Conservation (phyloP, 2,888 invertebrate genomes). For the Crematogaster levior region DNA sequence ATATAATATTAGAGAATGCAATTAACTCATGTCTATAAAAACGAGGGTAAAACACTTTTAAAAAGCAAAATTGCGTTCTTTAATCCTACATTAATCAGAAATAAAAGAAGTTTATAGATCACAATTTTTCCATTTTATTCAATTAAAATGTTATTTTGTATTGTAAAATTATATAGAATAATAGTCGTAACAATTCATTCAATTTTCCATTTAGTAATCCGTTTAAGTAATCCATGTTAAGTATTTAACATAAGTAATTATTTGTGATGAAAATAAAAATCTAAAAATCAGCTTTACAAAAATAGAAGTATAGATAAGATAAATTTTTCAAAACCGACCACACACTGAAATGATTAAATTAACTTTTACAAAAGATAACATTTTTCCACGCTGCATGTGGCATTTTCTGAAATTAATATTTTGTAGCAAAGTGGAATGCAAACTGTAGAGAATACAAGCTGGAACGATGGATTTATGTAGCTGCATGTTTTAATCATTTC, state of each 20-base stretch:
- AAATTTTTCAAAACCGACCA: background rate
- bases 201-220: background rate
- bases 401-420: slow-evolving; percentile 38
- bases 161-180: background rate
- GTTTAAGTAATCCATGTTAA: too few species aligned
- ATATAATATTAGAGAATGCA: slow-evolving; percentile 35
- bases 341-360: slow-evolving; percentile 18
- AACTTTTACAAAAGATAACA: slow-evolving; percentile 16
- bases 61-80: background rate
- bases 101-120: background rate
- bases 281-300: background rate
- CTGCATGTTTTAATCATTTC: slow-evolving; percentile 51
- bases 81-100: background rate
- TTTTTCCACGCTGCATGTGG: background rate
- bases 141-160: slow-evolving; percentile 3
- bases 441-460: background rate
- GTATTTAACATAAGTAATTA: background rate
- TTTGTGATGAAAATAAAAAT: background rate
- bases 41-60: slow-evolving; percentile 6
- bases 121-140: background rate
- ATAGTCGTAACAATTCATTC: background rate
- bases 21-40: slow-evolving; percentile 58
- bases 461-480: slow-evolving; percentile 31
- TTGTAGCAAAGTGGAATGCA: background rate
- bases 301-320: background rate